Conservation (phyloP, 2,113 vertebrate genomes). For the Cynoglossus semilaevis region DNA sequence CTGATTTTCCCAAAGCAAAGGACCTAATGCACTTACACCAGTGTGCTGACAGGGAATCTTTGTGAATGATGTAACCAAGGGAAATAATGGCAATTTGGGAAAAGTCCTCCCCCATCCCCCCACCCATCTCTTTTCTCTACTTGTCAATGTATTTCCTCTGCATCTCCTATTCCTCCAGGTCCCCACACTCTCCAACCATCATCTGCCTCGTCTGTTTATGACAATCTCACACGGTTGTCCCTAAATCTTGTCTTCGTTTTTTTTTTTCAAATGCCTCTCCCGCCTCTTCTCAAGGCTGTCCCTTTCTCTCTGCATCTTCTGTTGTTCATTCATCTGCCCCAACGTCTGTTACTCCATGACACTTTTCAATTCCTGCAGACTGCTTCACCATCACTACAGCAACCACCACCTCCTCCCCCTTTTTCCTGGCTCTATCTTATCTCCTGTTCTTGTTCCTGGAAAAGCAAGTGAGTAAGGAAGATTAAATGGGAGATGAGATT, state of each 20-base stretch:
- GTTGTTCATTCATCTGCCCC: conserved; percentile 14
- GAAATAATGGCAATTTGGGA: conserved; percentile 60
- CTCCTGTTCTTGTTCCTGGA: conserved; percentile 15
- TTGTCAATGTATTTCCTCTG: conserved; percentile 30
- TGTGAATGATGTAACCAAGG: conserved; percentile 62
- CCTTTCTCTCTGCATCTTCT: conserved; percentile 8
- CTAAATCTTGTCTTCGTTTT: conserved; percentile 30
- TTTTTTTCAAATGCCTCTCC: no score
- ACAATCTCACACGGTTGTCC: conserved; percentile 16
- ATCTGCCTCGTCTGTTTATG: conserved; percentile 2
- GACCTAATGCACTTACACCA: conserved; percentile 31
- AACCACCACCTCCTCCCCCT: neutral
- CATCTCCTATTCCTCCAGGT: conserved; percentile 29
- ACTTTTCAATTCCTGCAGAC: conserved; percentile 33
- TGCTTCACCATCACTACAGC: neutral
- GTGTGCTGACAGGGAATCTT: conserved; percentile 15
- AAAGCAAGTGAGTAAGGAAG: conserved; percentile 17
- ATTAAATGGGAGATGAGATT: conserved; percentile 55
- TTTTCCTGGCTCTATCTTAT: neutral
- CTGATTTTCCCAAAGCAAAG: conserved; percentile 34
- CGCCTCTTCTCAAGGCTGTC: conserved; percentile 6
- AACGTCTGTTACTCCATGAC: conserved; percentile 24
- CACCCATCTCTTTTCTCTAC: conserved; percentile 6
- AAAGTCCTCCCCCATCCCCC: conserved; percentile 15
- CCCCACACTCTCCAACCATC: conserved; percentile 26